Evolutionary conservation across 2,888 invertebrate genomes (phyloP).

Genomic region (Patella ulyssiponensis): DNA sequence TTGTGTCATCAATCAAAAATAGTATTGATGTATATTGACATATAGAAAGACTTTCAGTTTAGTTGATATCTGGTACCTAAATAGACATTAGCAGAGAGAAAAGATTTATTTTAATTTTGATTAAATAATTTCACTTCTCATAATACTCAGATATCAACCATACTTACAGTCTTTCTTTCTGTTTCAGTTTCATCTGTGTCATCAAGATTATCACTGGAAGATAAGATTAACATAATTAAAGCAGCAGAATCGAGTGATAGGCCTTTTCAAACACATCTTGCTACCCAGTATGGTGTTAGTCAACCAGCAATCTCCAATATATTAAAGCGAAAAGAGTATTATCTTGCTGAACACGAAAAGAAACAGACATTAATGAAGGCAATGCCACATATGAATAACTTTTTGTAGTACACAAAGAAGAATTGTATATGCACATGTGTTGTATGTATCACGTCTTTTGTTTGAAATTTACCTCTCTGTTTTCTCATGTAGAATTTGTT

Average conservation of each 20-base stretch:
- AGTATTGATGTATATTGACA: no score
- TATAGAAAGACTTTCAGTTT: no score
- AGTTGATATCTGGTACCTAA: no score
- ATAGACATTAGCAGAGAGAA: background rate
- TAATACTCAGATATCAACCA: background rate
- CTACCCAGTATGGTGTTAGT: background rate
- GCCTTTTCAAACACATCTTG: background rate
- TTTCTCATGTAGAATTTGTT: no score
- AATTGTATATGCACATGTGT: no score
- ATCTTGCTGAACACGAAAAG: conserved; percentile 1
- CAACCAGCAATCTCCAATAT: background rate
- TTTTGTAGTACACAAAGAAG: no score
- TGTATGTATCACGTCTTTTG: no score
- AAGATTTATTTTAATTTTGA: background rate
- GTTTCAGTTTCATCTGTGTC: background rate
- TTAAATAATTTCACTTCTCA: conserved; percentile 1
- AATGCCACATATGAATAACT: background rate
- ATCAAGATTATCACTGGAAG: background rate
- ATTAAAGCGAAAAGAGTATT: background rate
- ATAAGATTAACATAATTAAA: background rate
- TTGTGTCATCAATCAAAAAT: no score
- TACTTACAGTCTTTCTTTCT: conserved; percentile 7
- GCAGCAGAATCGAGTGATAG: conserved; percentile 2
- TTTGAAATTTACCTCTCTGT: no score
- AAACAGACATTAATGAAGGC: background rate